Evolutionary conservation across 2,113 vertebrate genomes (phyloP).

Genomic region (Hydrolagus affinis): DNA sequence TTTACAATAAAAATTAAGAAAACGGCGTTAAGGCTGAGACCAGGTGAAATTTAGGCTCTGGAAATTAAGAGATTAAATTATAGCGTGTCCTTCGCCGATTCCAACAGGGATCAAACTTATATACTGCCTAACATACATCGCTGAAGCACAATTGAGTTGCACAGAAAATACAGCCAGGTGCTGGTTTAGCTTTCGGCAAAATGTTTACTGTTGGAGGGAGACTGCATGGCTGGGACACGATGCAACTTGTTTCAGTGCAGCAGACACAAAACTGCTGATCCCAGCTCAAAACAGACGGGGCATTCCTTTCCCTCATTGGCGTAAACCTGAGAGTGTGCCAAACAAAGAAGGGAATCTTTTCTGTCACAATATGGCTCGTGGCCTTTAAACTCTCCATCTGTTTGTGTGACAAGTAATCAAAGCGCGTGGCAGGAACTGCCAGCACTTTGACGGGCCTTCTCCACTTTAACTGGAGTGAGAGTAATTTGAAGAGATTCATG

Average conservation of each 20-base stretch:
- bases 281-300: conserved; percentile 23
- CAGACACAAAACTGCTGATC: conserved; percentile 14
- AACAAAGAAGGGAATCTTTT: conserved; percentile 57
- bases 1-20: too few species aligned
- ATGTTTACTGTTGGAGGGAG: background rate
- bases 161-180: background rate
- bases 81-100: background rate
- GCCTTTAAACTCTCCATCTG: conserved; percentile 67
- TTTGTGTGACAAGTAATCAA: conserved; percentile 53
- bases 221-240: background rate
- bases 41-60: too few species aligned
- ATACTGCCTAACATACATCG: background rate
- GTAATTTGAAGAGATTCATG: conserved; percentile 56
- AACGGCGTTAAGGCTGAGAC: too few species aligned
- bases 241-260: conserved; percentile 17
- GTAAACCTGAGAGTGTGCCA: conserved; percentile 43
- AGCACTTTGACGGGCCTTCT: conserved; percentile 44
- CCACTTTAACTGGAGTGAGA: conserved; percentile 53
- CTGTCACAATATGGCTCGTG: conserved; percentile 59
- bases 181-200: background rate
- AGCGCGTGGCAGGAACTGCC: conserved; percentile 51
- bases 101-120: background rate
- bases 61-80: background rate
- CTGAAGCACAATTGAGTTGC: background rate
- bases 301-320: conserved; percentile 33